A percentile compares a stretch with the other conserved stretches of the same genome.
phyloP scores from a whole-genome alignment of 2,113 vertebrate species.

The Clarias gariepinus region DNA sequence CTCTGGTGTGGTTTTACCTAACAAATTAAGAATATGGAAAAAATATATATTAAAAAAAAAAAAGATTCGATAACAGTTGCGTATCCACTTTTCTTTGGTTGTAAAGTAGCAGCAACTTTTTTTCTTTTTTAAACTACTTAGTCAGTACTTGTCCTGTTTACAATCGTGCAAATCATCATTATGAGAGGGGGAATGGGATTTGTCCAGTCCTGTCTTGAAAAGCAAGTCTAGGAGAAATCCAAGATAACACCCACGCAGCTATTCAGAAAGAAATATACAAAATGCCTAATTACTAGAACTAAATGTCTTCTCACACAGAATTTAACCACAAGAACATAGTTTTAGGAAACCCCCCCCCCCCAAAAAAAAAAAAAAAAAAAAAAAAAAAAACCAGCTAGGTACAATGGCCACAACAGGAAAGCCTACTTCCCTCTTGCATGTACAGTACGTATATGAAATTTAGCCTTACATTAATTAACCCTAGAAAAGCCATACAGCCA shows the following conservation, averaged over 20 bases:
- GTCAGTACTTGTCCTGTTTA: not conserved
- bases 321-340: constrained; percentile 63
- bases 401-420: not conserved
- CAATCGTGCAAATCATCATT: not conserved
- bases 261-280: constrained; percentile 60
- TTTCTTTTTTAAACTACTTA: not conserved
- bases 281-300: constrained; percentile 58
- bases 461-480: not conserved
- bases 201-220: not conserved
- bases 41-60: not conserved
- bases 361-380: not conserved
- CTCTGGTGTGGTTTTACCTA: constrained; percentile 38
- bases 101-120: not conserved
- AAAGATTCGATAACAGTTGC: no score
- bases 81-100: not conserved
- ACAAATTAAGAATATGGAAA: not conserved
- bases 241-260: not conserved
- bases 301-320: constrained; percentile 34
- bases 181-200: not conserved
- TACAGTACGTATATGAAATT: not conserved
- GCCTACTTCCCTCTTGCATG: no score
- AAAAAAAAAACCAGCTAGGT: no score
- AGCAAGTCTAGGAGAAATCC: not conserved
- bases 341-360: constrained; percentile 48
- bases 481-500: not conserved